phyloP scores from a whole-genome alignment of 1,140 invertebrate genomes.

The Marisa cornuarietis region DNA sequence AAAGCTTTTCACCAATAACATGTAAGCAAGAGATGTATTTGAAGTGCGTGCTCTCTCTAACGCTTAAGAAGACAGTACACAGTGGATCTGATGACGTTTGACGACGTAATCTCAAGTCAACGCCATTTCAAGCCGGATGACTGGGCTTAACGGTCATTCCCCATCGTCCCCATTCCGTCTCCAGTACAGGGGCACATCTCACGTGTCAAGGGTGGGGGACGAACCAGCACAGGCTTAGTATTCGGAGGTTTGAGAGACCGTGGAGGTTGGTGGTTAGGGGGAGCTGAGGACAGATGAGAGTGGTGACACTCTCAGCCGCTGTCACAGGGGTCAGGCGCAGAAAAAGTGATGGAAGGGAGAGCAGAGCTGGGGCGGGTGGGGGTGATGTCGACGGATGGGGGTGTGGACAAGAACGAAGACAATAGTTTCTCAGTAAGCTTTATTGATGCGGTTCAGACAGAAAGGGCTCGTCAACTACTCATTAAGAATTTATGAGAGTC shows the following conservation, averaged over 20 bases:
- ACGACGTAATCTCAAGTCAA: no score
- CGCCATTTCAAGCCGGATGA: no score
- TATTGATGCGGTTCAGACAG: constrained; percentile 9
- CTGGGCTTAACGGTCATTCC: no score
- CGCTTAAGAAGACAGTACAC: no score
- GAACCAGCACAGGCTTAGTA: background rate
- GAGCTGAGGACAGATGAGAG: background rate
- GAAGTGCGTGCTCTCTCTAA: no score
- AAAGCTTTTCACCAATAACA: no score
- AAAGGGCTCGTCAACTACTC: background rate
- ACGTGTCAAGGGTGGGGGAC: no score
- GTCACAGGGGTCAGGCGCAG: background rate
- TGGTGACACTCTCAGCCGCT: background rate
- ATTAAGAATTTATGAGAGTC: constrained; percentile 6
- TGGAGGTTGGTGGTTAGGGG: background rate
- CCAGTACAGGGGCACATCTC: no score
- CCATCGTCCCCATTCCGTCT: no score
- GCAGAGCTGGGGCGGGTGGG: background rate
- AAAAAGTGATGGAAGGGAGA: background rate
- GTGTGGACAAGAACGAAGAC: background rate
- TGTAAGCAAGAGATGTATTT: no score
- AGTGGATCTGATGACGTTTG: no score
- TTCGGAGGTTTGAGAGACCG: background rate
- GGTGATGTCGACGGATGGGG: background rate
- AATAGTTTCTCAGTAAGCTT: constrained; percentile 1